Percentiles rank a stretch among this genome's conserved stretches.
These are phyloP conservation scores for Cecidostiba fungosa DNA, from an alignment of 2,888 invertebrate species.

Conservation along the genomic window DNA sequence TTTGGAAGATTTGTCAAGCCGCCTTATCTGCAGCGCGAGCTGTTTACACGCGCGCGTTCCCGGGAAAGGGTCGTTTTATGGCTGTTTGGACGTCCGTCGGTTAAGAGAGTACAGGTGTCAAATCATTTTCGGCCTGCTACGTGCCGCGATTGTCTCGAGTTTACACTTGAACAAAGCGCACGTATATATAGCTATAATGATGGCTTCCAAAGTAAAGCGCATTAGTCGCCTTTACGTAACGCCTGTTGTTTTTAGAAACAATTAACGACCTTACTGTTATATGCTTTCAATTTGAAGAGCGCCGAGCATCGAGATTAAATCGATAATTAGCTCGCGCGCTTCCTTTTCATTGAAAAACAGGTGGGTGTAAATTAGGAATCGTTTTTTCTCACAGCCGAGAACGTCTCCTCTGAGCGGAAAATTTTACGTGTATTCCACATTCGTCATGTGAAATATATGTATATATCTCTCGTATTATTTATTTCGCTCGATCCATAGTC, in stretches of 20 bases:
- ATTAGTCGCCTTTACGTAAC: neutral
- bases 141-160: neutral
- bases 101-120: constrained; percentile 1
- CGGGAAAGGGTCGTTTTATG: constrained; percentile 18
- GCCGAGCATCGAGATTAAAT: constrained; percentile 29
- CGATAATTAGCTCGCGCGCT: constrained; percentile 32
- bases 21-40: constrained; percentile 44
- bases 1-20: constrained; percentile 61
- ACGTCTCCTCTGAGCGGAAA: neutral
- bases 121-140: constrained; percentile 22
- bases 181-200: neutral
- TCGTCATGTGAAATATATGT: constrained; percentile 51
- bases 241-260: neutral
- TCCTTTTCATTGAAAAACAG: neutral
- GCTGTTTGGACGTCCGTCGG: neutral
- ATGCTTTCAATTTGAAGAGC: constrained; percentile 19
- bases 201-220: neutral
- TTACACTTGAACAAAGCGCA: neutral
- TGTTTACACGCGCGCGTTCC: constrained; percentile 32
- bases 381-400: constrained; percentile 4
- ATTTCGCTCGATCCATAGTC: constrained; percentile 51
- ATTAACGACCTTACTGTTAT: neutral
- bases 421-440: constrained; percentile 29
- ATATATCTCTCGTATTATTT: constrained; percentile 40
- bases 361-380: neutral